These are phyloP conservation scores for Carcina quercana DNA, from an alignment of 2,888 invertebrate species.

Conservation along the genomic window DNA sequence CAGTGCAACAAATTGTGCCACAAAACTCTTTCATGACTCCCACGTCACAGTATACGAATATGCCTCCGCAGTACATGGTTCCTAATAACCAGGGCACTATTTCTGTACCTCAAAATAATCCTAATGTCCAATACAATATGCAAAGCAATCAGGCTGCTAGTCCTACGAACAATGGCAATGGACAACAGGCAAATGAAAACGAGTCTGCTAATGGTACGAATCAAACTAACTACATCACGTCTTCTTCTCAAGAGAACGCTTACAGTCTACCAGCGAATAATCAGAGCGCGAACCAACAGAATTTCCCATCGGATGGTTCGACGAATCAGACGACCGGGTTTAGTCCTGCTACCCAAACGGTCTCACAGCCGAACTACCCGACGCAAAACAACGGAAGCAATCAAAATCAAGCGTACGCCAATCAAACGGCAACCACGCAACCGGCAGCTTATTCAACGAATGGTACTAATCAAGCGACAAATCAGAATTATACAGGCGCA, in stretches of 20 bases:
- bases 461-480: slow-evolving; percentile 39
- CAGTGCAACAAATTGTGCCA: slow-evolving; percentile 50
- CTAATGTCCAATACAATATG: slow-evolving; percentile 49
- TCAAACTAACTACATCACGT: slow-evolving; percentile 59
- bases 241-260: slow-evolving; percentile 53
- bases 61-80: slow-evolving; percentile 61
- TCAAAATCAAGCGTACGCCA: slow-evolving; percentile 35
- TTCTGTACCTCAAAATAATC: slow-evolving; percentile 41
- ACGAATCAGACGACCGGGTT: slow-evolving; percentile 37
- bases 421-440: slow-evolving; percentile 39
- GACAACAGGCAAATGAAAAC: slow-evolving; percentile 39
- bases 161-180: slow-evolving; percentile 41
- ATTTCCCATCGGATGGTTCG: slow-evolving; percentile 39
- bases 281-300: slow-evolving; percentile 38
- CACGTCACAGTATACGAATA: slow-evolving; percentile 48
- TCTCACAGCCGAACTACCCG: slow-evolving; percentile 38
- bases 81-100: slow-evolving; percentile 49
- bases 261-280: slow-evolving; percentile 35
- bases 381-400: slow-evolving; percentile 40
- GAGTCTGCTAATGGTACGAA: slow-evolving; percentile 41
- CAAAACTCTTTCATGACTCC: slow-evolving; percentile 54
- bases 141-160: slow-evolving; percentile 36
- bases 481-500: slow-evolving; percentile 34
- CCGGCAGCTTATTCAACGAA: slow-evolving; percentile 46
- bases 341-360: slow-evolving; percentile 36